Base-by-base conservation (phyloP, 2,888 invertebrate genomes). In the Dysmachus trigonus region DNA sequence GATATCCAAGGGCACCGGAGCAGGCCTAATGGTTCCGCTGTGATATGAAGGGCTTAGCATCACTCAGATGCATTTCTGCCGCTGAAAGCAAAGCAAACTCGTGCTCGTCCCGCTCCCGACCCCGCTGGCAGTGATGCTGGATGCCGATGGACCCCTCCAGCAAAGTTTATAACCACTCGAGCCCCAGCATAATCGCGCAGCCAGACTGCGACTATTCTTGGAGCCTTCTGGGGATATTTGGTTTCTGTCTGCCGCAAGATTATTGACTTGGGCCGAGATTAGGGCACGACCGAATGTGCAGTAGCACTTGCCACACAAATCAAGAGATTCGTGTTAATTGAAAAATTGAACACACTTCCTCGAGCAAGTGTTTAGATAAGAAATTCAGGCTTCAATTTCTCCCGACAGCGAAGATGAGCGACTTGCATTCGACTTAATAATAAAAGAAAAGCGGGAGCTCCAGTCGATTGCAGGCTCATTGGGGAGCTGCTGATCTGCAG, bases 261-360 rank as follows among this genome's bases (percentile, higher is more conserved):
- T 47, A 77, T 77, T 77, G 77, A 77, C 77, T 77, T 77, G 47
- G 27, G 76, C 35, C 22, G 33, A 35, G 77, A 77, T 77, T 77
- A 77, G 77, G 77, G 51, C 22, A 35, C 77, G 47, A 41, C 22
- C 77, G 47, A 35, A 47, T 27, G 30, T 77, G 47, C 30, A 47
- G 38, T 74, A 33, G 71, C 71, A 35, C 3, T 38, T n/a, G 41
- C 38, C 47, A 41, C 47, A 47, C 41, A 77, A 22, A 47, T 77
- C 51, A 31, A 41, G n/a, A 77, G 77, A 77, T 77, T 77, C 47
- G 77, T 77, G 77, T 77, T 77, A 77, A 77, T 77, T 77, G 77
- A 47, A 77, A 77, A 47, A 77, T 77, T 77, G 77, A 47, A 47
- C 77, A 47, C 41, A 77, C n/a, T 77, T 77, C 22, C 47, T 4